Conservation (phyloP, 2,113 vertebrate species). For the Mastomys coucha region DNA sequence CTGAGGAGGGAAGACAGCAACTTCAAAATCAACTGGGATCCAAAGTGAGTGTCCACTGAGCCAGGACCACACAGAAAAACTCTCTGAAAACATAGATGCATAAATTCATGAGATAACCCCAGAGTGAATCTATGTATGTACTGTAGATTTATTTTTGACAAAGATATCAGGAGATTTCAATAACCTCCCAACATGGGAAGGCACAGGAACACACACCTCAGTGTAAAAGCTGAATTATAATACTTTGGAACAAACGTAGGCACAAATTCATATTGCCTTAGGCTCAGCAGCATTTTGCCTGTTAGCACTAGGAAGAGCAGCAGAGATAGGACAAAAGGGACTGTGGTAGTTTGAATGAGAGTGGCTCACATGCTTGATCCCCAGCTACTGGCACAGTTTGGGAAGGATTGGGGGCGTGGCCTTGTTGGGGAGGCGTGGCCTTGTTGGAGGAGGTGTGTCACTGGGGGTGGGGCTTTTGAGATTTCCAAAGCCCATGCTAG, state of each 20-base stretch:
- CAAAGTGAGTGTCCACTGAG: not conserved
- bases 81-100: not conserved
- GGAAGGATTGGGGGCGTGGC: not conserved
- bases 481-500: too few species aligned
- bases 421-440: not conserved
- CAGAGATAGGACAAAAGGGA: not conserved
- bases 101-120: not conserved
- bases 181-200: not conserved
- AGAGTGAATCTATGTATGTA: not conserved
- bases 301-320: not conserved
- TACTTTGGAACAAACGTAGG: not conserved
- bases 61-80: too few species aligned
- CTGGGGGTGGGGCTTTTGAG: not conserved
- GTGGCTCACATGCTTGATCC: not conserved
- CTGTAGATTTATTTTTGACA: not conserved
- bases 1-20: not conserved
- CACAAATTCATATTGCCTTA: not conserved
- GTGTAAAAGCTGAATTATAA: not conserved
- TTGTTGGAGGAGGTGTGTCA: not conserved
- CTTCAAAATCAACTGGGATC: not conserved
- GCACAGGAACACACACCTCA: not conserved
- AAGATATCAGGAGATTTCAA: not conserved
- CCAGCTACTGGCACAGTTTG: not conserved
- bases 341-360: not conserved
- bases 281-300: not conserved